Evolutionary conservation across 2,113 vertebrate genomes (phyloP).

Genomic region (Callospermophilus lateralis): DNA sequence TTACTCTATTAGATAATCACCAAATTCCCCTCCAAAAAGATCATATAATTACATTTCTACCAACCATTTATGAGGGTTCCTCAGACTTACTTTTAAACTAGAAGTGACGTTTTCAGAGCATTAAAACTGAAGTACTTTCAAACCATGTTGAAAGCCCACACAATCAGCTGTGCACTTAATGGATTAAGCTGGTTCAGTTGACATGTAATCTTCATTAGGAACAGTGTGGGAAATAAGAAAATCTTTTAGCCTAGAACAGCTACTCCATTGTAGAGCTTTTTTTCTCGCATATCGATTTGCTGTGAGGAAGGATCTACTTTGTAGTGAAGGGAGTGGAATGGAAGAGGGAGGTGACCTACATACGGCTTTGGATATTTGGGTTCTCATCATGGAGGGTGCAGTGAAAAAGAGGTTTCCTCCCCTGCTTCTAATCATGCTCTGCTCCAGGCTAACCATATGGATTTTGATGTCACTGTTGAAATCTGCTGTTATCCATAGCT

Average conservation of each 20-base stretch:
- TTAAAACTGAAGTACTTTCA: neutral
- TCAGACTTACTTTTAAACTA: neutral
- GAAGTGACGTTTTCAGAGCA: neutral
- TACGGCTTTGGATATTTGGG: neutral
- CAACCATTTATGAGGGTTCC: neutral
- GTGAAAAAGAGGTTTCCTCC: neutral
- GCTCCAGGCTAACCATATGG: neutral
- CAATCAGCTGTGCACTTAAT: neutral
- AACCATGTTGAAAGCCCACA: neutral
- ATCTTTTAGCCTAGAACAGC: neutral
- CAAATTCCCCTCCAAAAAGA: neutral
- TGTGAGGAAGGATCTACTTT: neutral
- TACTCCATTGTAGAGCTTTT: constrained; percentile 20
- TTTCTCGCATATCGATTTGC: neutral
- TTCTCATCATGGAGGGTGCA: neutral
- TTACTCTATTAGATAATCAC: neutral
- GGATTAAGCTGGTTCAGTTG: constrained; percentile 6
- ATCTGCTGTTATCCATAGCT: neutral
- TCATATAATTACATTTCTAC: neutral
- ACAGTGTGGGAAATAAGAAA: neutral
- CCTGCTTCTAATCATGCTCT: neutral
- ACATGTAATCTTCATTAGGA: neutral
- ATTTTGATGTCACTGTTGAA: neutral
- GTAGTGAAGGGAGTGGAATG: neutral
- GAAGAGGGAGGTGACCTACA: neutral